Conservation (phyloP, 2,888 invertebrate genomes). For the Frankliniella fusca region DNA sequence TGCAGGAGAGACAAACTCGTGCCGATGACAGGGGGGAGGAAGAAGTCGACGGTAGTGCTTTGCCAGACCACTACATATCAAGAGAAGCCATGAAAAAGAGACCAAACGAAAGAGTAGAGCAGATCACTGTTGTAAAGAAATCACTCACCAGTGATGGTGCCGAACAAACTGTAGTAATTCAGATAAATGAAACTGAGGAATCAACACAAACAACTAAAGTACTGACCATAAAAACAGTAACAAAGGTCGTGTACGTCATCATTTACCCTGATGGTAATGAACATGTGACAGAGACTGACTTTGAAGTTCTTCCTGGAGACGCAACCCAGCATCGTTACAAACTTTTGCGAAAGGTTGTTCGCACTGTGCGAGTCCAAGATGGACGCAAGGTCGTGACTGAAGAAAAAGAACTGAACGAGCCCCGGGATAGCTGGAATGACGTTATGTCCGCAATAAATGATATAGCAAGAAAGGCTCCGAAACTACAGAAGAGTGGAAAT, state of each 20-base stretch:
- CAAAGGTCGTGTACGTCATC: background rate
- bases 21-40: background rate
- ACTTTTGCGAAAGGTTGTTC: background rate
- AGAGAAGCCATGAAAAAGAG: background rate
- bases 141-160: slow-evolving; percentile 11
- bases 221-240: slow-evolving; percentile 26
- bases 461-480: background rate
- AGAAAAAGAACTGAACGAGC: background rate
- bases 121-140: background rate
- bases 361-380: background rate
- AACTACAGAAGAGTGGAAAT: background rate
- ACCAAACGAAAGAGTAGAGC: background rate
- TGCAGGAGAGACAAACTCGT: background rate
- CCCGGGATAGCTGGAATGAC: background rate
- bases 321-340: background rate
- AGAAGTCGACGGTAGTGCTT: background rate
- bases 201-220: slow-evolving; percentile 27
- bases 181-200: slow-evolving; percentile 37
- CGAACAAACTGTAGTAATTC: slow-evolving; percentile 31
- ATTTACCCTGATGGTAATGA: background rate
- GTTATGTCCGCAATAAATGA: slow-evolving; percentile 1
- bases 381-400: background rate
- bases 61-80: background rate
- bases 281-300: background rate
- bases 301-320: background rate